Conservation (phyloP, 2,888 invertebrate species). For the Yponomeuta evonymella region DNA sequence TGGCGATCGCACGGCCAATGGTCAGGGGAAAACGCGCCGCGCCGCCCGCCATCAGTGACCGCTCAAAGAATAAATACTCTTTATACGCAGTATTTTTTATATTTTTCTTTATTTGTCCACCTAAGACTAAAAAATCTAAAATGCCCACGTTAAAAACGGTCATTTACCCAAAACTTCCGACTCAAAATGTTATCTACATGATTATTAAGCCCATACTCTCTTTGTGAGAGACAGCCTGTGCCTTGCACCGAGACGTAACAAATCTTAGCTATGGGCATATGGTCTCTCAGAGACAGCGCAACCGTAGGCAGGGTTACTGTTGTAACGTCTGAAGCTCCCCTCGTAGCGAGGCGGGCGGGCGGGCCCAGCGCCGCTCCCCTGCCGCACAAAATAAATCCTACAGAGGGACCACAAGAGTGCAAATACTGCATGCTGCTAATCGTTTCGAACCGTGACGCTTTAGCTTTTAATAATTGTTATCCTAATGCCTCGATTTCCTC, state of each 20-base stretch:
- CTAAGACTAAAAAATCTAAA: not conserved
- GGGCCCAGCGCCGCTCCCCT: slow-evolving; percentile 44
- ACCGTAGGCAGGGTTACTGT: slow-evolving; percentile 7
- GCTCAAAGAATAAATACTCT: slow-evolving; percentile 12
- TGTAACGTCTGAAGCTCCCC: slow-evolving; percentile 7
- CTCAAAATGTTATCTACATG: too few relatives aligned
- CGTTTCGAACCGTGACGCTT: not conserved
- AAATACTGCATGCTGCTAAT: not conserved
- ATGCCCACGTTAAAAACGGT: too few relatives aligned
- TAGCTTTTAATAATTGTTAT: not conserved
- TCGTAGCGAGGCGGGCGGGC: slow-evolving; percentile 33
- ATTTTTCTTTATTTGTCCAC: not conserved
- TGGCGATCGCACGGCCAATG: slow-evolving; percentile 44
- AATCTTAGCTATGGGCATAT: too few relatives aligned
- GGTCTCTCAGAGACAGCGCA: slow-evolving; percentile 7
- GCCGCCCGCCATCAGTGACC: slow-evolving; percentile 29
- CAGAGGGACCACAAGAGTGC: not conserved
- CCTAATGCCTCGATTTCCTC: too few relatives aligned
- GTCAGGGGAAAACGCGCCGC: slow-evolving; percentile 50
- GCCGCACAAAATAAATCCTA: slow-evolving; percentile 22
- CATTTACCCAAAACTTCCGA: too few relatives aligned
- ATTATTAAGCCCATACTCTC: too few relatives aligned
- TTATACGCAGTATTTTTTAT: not conserved
- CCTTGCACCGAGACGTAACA: too few relatives aligned
- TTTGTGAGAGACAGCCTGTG: too few relatives aligned